These are phyloP conservation scores for Pseudonaja textilis DNA, from an alignment of 2,113 vertebrate species.

Conservation along the genomic window DNA sequence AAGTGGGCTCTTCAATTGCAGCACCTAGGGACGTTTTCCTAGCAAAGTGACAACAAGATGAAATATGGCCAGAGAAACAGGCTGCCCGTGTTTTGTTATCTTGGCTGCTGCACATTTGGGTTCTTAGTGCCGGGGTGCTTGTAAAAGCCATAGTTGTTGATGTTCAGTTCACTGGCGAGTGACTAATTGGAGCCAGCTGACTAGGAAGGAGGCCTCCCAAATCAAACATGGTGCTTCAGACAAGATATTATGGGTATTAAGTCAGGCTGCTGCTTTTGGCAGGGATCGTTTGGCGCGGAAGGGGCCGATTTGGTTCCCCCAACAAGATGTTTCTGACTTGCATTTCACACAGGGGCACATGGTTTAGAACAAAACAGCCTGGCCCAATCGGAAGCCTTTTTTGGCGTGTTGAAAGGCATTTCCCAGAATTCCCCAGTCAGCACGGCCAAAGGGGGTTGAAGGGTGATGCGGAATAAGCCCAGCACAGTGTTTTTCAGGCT, in stretches of 20 bases:
- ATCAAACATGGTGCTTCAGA: background rate
- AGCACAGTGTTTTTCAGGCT: background rate
- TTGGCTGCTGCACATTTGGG: background rate
- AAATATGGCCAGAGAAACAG: background rate
- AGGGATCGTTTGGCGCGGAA: background rate
- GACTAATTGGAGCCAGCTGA: background rate
- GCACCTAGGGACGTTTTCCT: background rate
- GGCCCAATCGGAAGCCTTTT: background rate
- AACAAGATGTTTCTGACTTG: background rate
- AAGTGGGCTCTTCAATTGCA: background rate
- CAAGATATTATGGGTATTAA: background rate
- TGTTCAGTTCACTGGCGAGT: background rate
- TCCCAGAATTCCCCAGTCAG: background rate
- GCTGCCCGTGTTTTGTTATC: background rate
- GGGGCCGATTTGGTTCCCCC: background rate
- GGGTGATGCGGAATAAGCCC: background rate
- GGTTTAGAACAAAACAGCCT: background rate
- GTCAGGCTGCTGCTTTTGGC: background rate
- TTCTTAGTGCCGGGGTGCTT: background rate
- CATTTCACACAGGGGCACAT: background rate
- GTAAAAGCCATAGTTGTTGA: background rate
- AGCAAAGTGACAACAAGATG: background rate
- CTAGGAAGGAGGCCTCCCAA: background rate
- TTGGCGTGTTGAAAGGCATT: background rate
- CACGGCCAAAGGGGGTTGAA: background rate